Conservation (phyloP, 2,888 invertebrate genomes). For the Aromia moschata region DNA sequence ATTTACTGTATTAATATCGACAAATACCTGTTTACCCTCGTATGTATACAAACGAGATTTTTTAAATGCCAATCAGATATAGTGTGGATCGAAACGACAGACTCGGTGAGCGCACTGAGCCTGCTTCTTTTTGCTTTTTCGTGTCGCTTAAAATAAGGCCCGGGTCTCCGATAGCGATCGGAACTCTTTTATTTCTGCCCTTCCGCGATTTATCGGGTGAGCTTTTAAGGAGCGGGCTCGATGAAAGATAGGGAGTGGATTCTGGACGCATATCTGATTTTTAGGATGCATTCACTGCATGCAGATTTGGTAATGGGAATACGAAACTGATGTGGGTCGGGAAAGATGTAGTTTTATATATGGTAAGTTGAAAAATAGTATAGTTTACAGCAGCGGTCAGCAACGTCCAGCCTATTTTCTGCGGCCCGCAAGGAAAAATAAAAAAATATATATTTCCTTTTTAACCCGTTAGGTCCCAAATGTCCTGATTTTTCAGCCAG, state of each 20-base stretch:
- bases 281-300: not conserved
- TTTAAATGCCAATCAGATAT: slow-evolving; percentile 15
- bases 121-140: slow-evolving; percentile 3
- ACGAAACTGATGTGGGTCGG: not conserved
- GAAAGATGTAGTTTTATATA: not conserved
- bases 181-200: slow-evolving; percentile 7
- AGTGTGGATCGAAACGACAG: not conserved
- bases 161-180: slow-evolving; percentile 2
- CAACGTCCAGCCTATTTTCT: no score
- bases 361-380: not conserved
- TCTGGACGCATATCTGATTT: not conserved
- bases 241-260: not conserved
- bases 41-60: slow-evolving; percentile 7
- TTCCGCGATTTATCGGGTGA: slow-evolving; percentile 1
- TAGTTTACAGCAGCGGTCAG: not conserved
- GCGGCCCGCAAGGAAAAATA: no score
- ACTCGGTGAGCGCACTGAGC: not conserved
- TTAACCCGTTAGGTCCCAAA: no score
- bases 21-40: no score
- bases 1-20: no score
- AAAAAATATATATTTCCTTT: no score
- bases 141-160: slow-evolving; percentile 4
- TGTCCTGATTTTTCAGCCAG: no score
- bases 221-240: not conserved
- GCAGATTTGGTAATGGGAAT: not conserved